Percentiles rank a stretch among this genome's conserved stretches.
Conservation (phyloP, 1,140 invertebrate genomes). For the Aphis craccivora region DNA sequence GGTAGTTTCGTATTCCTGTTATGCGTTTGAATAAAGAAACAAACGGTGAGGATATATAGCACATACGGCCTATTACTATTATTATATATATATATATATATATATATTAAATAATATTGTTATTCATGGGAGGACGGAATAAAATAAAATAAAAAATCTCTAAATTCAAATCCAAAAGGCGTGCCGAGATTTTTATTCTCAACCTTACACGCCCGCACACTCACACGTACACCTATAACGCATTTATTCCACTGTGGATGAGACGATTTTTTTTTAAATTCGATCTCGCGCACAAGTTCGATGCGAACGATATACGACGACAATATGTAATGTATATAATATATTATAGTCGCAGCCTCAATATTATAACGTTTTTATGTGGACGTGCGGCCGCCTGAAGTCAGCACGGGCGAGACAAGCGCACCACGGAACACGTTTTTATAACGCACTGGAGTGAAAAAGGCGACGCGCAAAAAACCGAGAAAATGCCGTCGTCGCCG, state of each 20-base stretch:
- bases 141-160: conserved; percentile 29
- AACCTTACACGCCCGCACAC: background rate
- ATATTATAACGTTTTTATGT: conserved; percentile 13
- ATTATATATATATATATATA: background rate
- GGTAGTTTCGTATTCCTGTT: conserved; percentile 27
- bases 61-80: background rate
- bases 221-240: background rate
- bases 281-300: background rate
- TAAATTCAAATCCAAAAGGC: conserved; percentile 45
- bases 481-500: background rate
- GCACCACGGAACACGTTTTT: background rate
- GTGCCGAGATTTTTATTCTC: conserved; percentile 25
- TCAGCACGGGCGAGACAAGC: background rate
- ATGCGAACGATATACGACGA: background rate
- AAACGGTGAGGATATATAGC: background rate
- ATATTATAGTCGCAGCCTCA: background rate
- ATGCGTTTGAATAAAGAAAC: background rate
- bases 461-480: background rate
- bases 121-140: conserved; percentile 35
- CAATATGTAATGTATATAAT: background rate
- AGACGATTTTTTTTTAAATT: conserved; percentile 14
- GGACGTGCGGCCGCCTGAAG: background rate
- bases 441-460: background rate
- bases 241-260: background rate
- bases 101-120: background rate